Base-by-base conservation (phyloP, 2,797 vertebrate genomes). In the Sandelia bainsii region DNA sequence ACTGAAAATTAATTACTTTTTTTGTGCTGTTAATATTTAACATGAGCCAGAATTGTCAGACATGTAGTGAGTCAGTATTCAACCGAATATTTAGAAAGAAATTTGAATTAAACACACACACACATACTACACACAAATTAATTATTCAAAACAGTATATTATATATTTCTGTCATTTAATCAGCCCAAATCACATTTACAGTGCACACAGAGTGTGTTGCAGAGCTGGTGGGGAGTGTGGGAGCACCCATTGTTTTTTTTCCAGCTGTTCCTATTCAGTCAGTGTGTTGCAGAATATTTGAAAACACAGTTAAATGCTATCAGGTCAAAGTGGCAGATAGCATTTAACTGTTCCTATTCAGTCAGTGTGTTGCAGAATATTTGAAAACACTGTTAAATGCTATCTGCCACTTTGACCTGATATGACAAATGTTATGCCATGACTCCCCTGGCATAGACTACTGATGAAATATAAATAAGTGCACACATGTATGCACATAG, bases 141-240 rank as follows among this genome's bases (percentile, higher is more conserved):
- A 90, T 90, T 81, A 91, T 88, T 89, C 76, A 89, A 52, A 57
- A 62, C 44, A 22, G 42, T n/a, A n/a, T n/a, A n/a, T n/a, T n/a
- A n/a, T n/a, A n/a, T 37, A 82, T 75, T 84, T 61, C 77, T 87
- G 62, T 82, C 51, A 84, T 73, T 81, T 57, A 79, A 80, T 84
- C 52, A 75, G 66, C 66, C 56, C 49, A 72, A 73, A 62, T 72
- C 75, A 54, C 71, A 75, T 87, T 76, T 66, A 71, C 54, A 77
- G 52, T 75, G 62, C 76, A 52, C 46, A 27, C 34, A 54, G 6
- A 52, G 59, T 65, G 48, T 7, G 29, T 5, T 7, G 29, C 29
- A 32, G 29, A 6, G 67, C 27, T 54, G 32, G 20, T 74, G 54
- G 64, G 29, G 22, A 65, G 48, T 29, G 9, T 59, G 42, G 65